Conservation (phyloP, 1,140 invertebrate genomes). For the Drosophila insularis region DNA sequence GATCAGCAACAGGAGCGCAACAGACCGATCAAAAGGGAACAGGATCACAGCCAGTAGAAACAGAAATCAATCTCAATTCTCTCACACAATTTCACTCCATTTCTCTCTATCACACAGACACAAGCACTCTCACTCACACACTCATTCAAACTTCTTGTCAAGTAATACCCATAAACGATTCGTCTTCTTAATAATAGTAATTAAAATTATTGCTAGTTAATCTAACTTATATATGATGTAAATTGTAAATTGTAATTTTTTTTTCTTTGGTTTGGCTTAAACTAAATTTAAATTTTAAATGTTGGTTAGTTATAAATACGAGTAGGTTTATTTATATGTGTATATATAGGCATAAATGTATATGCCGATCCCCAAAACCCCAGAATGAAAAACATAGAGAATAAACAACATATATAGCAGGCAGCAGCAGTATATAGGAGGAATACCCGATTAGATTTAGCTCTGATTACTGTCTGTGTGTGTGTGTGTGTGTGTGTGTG, state of each 20-base stretch:
- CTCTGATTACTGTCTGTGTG: neutral
- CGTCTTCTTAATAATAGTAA: neutral
- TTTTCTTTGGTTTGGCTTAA: neutral
- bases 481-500: no score
- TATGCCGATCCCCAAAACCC: neutral
- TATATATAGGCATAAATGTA: conserved; percentile 13
- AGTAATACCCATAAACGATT: neutral
- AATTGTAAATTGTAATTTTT: neutral
- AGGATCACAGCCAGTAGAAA: neutral
- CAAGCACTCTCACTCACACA: neutral
- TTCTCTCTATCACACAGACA: neutral
- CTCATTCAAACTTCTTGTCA: neutral
- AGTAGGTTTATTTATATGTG: conserved; percentile 14
- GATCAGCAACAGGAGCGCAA: neutral
- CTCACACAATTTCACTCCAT: neutral
- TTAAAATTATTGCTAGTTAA: conserved; percentile 24
- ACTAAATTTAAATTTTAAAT: neutral
- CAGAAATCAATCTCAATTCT: neutral
- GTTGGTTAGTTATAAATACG: conserved; percentile 29
- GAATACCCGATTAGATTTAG: conserved; percentile 6
- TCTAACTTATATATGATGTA: neutral
- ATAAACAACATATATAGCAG: neutral
- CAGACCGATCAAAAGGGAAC: neutral
- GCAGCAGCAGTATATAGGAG: neutral
- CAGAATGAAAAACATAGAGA: neutral